Percentiles rank a stretch among this genome's conserved stretches.
Evolutionary conservation across 2,113 vertebrate species (phyloP).

Genomic region (Bucco capensis): DNA sequence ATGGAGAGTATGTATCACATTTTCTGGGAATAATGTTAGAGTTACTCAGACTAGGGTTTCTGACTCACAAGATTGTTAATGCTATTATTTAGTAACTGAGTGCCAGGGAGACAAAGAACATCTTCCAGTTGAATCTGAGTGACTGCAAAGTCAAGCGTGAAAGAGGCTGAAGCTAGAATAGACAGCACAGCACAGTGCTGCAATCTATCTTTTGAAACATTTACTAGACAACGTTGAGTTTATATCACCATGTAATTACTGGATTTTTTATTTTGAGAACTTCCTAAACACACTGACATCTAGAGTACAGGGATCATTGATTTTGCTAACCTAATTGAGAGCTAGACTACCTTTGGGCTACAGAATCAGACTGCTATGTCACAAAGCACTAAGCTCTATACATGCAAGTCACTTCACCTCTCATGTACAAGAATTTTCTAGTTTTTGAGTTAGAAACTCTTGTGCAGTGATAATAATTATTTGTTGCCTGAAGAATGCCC

Average conservation of each 20-base stretch:
- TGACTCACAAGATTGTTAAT: not conserved
- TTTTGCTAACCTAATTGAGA: conserved; percentile 12
- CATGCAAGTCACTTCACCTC: not conserved
- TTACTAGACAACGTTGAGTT: not conserved
- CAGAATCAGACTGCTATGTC: not conserved
- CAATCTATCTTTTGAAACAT: conserved; percentile 20
- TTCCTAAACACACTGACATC: not conserved
- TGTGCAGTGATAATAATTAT: not conserved
- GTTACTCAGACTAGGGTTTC: not conserved
- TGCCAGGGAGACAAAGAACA: not conserved
- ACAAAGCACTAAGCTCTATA: not conserved
- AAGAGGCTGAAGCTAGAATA: not conserved
- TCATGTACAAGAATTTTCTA: not conserved
- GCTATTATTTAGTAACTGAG: not conserved
- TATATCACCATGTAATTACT: not conserved
- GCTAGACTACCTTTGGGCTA: not conserved
- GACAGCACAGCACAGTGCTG: not conserved
- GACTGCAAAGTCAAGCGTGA: not conserved
- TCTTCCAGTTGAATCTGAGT: not conserved
- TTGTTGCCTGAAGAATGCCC: not conserved
- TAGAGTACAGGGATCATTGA: not conserved
- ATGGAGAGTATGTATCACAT: not conserved
- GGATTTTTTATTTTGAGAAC: not conserved
- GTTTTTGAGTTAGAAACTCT: not conserved
- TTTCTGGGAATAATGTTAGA: not conserved